phyloP scores from a whole-genome alignment of 2,797 vertebrate genomes.

The Peromyscus aztecus region DNA sequence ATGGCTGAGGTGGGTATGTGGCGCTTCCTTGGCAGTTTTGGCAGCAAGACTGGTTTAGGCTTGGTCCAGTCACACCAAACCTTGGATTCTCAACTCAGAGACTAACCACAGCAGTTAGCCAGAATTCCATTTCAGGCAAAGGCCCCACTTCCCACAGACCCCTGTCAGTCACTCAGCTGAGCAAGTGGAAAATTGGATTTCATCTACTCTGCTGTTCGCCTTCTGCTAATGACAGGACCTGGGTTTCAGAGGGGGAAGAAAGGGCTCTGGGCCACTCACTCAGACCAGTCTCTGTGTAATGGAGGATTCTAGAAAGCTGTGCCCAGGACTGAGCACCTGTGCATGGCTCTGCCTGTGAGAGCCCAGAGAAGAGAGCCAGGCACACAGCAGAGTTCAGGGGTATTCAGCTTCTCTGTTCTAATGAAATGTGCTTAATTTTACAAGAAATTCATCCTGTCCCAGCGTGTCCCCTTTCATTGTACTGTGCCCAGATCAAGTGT shows the following conservation, averaged over 20 bases:
- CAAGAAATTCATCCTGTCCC: neutral
- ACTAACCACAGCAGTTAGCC: neutral
- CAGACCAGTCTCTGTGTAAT: neutral
- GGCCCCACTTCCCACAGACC: neutral
- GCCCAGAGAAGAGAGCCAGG: neutral
- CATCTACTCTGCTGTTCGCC: neutral
- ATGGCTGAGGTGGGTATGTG: neutral
- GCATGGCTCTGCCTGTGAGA: neutral
- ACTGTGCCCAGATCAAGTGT: neutral
- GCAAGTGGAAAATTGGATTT: conserved; percentile 43
- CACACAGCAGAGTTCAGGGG: neutral
- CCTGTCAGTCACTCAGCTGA: neutral
- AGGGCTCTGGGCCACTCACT: neutral
- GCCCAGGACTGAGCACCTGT: neutral
- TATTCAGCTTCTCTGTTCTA: neutral
- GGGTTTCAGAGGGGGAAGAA: neutral
- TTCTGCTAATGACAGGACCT: neutral
- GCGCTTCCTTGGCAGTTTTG: neutral
- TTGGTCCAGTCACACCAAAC: neutral
- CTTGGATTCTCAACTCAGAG: neutral
- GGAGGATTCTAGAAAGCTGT: neutral
- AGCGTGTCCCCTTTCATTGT: no score
- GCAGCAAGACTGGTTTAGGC: neutral
- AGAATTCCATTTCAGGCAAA: neutral
- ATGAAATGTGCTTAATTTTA: neutral